These are phyloP conservation scores for Aphaenogaster floridana DNA, from an alignment of 1,140 invertebrate species.

Conservation along the genomic window DNA sequence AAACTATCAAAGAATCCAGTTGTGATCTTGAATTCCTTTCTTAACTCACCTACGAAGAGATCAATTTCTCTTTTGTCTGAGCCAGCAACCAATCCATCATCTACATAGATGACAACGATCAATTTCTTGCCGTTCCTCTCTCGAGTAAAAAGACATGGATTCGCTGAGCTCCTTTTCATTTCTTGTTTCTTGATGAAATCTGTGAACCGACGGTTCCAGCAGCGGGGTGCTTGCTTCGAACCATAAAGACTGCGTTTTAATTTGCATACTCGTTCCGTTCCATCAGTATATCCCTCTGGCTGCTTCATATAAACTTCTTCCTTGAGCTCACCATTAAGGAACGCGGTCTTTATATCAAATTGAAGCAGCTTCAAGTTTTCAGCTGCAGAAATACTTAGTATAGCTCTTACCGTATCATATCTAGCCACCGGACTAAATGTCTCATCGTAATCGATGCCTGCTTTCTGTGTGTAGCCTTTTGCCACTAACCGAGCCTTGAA, in stretches of 20 bases:
- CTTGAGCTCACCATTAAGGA: background rate
- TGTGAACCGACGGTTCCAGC: background rate
- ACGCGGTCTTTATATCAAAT: background rate
- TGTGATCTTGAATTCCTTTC: too few relatives aligned
- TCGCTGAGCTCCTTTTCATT: too few relatives aligned
- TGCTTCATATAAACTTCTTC: background rate
- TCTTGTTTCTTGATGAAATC: background rate
- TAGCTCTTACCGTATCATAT: constrained; percentile 51
- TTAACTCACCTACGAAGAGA: too few relatives aligned
- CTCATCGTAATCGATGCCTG: constrained; percentile 24
- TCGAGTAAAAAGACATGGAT: too few relatives aligned
- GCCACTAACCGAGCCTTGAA: constrained; percentile 25
- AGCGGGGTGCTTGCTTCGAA: background rate
- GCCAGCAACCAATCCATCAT: too few relatives aligned
- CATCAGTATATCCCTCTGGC: background rate
- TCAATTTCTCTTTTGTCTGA: too few relatives aligned
- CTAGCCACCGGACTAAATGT: constrained; percentile 20
- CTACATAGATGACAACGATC: too few relatives aligned
- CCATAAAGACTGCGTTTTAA: background rate
- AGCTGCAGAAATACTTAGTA: constrained; percentile 73
- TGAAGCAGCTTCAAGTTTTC: background rate
- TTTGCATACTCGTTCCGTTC: background rate
- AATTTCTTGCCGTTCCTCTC: too few relatives aligned
- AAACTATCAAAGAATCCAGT: too few relatives aligned
- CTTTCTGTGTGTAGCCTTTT: constrained; percentile 1